A percentile compares a stretch with the other conserved stretches of the same genome.
Evolutionary conservation across 1,140 invertebrate species (phyloP).

Genomic region (Hirudo medicinalis): DNA sequence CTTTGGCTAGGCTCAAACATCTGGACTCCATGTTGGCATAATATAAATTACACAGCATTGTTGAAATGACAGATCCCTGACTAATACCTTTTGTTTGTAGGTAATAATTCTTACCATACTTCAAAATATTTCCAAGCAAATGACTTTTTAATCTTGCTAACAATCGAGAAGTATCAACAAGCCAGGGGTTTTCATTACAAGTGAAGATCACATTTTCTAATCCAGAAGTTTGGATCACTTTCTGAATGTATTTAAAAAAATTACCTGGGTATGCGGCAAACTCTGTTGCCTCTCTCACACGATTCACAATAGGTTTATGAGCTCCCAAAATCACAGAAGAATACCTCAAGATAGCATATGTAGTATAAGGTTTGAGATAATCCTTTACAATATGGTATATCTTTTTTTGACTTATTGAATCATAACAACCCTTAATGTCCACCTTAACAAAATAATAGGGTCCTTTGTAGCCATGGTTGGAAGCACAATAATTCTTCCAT

Average conservation of each 20-base stretch:
- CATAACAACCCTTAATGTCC: constrained; percentile 17
- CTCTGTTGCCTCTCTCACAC: neutral
- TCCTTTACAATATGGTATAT: constrained; percentile 4
- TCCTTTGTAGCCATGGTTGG: neutral
- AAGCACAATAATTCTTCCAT: constrained; percentile 12
- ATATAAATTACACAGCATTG: constrained; percentile 18
- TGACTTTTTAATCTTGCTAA: constrained; percentile 14
- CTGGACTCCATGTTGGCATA: constrained; percentile 18
- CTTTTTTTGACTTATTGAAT: constrained; percentile 13
- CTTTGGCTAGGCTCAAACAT: neutral
- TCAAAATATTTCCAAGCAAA: constrained; percentile 19
- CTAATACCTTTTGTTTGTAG: constrained; percentile 18
- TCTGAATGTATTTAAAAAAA: neutral
- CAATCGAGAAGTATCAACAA: neutral
- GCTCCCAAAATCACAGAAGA: neutral
- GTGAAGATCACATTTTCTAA: constrained; percentile 3
- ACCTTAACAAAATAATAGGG: constrained; percentile 13
- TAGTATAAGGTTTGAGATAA: neutral
- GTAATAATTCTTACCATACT: constrained; percentile 6
- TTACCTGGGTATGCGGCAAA: neutral
- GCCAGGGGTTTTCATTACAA: neutral
- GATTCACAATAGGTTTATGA: neutral
- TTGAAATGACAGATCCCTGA: constrained; percentile 19
- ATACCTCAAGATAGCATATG: neutral
- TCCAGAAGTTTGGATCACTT: neutral